Base-by-base conservation (phyloP, 2,797 vertebrate species). In the Gallirallus australis region DNA sequence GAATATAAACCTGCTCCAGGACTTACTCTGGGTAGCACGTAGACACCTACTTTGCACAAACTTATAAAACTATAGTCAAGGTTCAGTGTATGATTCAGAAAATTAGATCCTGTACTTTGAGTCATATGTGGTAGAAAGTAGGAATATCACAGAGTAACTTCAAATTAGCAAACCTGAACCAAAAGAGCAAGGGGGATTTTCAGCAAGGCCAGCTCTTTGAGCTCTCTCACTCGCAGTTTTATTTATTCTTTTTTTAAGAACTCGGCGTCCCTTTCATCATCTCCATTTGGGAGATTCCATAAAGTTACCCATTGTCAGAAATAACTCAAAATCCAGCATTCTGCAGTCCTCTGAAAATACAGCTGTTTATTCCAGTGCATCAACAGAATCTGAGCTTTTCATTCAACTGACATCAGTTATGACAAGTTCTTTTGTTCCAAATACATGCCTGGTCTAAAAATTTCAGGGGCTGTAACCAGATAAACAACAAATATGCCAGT, bases 241-340 rank as follows among this genome's bases (percentile, higher is more conserved):
- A 15, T 52, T 15, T 50, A 14, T 27, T 50, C 13, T 89, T 92
- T 70, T n/a, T 30, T 76, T 60, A 87, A 75, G 80, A 92, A 89
- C 42, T 90, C 78, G 45, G 70, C 59, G 86, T 71, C 27, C 53
- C 33, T 87, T 96, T 94, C 71, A 86, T 82, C 27, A 4, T 76
- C 65, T 86, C 85, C 50, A 91, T 77, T 71, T 90, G 75, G 53
- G 70, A 94, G 64, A 83, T 75, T 93, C 81, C 81, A 70, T 80
- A 40, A 89, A 91, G 61, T 65, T 72, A 72, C 13, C n/a, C 21
- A 79, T 45, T 84, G 77, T 78, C 92, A 92, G 86, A 92, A 92
- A 80, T 76, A 89, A 87, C 71, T 80, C 60, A 53, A 87, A 72
- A 92, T 75, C 11, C 39, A 80, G 68, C 31, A 80, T 63, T 87